phyloP scores from a whole-genome alignment of 2,113 vertebrate species.

The Pavo muticus region DNA sequence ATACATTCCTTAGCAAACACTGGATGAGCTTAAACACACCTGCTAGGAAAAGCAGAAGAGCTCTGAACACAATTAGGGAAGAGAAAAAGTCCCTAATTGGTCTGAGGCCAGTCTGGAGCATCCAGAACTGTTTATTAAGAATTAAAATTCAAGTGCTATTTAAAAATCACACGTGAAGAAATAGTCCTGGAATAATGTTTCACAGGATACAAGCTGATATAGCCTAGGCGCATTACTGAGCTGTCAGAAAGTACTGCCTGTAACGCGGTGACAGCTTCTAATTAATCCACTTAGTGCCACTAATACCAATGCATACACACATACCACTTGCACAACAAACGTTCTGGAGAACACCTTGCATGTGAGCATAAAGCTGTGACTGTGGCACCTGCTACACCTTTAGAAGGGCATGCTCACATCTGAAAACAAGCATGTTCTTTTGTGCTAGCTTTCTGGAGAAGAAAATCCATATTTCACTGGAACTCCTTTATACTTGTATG shows the following conservation, averaged over 20 bases:
- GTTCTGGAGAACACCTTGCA: neutral
- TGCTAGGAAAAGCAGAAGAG: neutral
- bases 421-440: neutral
- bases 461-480: neutral
- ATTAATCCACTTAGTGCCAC: constrained; percentile 32
- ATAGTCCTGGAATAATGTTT: neutral
- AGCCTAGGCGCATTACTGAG: neutral
- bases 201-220: neutral
- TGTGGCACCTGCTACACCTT: neutral
- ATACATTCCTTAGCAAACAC: neutral
- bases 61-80: neutral
- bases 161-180: too few relatives aligned
- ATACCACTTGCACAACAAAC: neutral
- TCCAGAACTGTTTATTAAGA: neutral
- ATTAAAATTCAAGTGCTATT: neutral
- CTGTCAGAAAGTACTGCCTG: neutral
- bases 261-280: neutral
- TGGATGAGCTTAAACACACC: neutral
- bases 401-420: neutral
- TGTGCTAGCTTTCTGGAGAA: neutral
- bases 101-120: neutral
- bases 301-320: neutral
- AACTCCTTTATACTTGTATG: neutral
- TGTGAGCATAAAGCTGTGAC: neutral
- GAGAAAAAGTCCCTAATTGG: neutral